Base-by-base conservation (phyloP, 2,888 invertebrate genomes). In the Lasiommata megera region DNA sequence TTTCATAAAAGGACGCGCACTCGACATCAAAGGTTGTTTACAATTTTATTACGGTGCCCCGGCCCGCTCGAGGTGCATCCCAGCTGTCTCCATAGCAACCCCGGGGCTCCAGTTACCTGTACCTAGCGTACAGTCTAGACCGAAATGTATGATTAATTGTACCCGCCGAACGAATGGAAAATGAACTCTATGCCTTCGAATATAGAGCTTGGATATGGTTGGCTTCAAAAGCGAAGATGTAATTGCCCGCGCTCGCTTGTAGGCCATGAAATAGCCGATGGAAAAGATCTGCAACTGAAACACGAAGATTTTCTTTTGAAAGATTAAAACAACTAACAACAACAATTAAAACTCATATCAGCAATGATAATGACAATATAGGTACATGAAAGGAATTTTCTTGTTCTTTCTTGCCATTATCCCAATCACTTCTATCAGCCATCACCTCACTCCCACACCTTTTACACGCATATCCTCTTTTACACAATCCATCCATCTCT, bases 81-180 rank as follows among this genome's bases (percentile, higher is more conserved):
- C 62, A 61, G 70, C 63, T 48, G 70, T 69, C 66, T 63, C 67
- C 64, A 70, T 67, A 62, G 58, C 57, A 58, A 67, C 70, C 62
- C 66, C 69, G 55, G 65, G 60, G 36, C 28, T 36, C 28, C 43
- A 54, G 56, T 58, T 58, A 60, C 57, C 50, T 54, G 54, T 52
- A 56, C 46, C 46, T 57, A 54, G 37, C 50, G 9, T 58, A 23
- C 56, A 54, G 59, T 51, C 61, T 62, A 62, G 56, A 56, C 38
- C 46, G 37, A 61, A 18, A 50, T 40, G 36, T 54, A 56, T 37
- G 29, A n/a, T n/a, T n/a, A 36, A 47, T 40, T 48, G 34, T 31
- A 12, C 12, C 5, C n/a, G 14, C 8, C 50, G 8, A 1, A 28
- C 14, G 8, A 36, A 14, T 12, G 1, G 1, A 53, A 43, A 53